Conservation (phyloP, 64 coral and sea anemone genomes). For the Trachythela sp. region DNA sequence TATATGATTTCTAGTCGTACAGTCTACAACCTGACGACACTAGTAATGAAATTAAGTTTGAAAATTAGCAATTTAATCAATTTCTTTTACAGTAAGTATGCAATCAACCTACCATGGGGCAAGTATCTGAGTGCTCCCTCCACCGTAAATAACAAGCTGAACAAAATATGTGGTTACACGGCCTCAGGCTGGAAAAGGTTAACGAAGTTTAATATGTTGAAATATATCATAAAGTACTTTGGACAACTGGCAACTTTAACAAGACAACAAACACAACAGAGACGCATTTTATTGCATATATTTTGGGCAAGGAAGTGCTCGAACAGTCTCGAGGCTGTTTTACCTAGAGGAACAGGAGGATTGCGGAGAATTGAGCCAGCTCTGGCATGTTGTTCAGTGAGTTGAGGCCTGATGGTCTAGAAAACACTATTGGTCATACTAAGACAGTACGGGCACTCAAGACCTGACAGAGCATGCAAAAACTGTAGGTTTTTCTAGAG, state of each 20-base stretch:
- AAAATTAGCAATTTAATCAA: not conserved
- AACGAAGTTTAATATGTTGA: too few relatives aligned
- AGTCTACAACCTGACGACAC: conserved; percentile 71
- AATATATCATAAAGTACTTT: too few relatives aligned
- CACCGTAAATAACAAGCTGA: conserved; percentile 89
- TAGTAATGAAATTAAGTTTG: not conserved
- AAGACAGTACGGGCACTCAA: too few relatives aligned
- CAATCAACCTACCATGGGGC: conserved; percentile 67
- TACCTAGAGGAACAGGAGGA: too few relatives aligned
- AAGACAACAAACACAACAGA: conserved; percentile 2
- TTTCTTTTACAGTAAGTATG: not conserved
- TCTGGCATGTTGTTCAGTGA: too few relatives aligned
- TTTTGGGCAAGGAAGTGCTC: not conserved
- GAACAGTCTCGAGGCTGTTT: not conserved
- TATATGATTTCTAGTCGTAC: conserved; percentile 85
- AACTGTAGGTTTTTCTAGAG: too few relatives aligned
- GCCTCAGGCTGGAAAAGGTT: conserved; percentile 54
- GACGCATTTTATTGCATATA: not conserved
- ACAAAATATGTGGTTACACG: conserved; percentile 91
- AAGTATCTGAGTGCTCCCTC: conserved; percentile 73
- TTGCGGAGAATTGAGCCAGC: too few relatives aligned
- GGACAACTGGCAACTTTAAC: too few relatives aligned
- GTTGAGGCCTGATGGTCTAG: too few relatives aligned
- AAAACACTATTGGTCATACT: too few relatives aligned
- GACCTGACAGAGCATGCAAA: too few relatives aligned